Evolutionary conservation across 1,140 invertebrate species (phyloP).

Genomic region (Eriocheir sinensis): DNA sequence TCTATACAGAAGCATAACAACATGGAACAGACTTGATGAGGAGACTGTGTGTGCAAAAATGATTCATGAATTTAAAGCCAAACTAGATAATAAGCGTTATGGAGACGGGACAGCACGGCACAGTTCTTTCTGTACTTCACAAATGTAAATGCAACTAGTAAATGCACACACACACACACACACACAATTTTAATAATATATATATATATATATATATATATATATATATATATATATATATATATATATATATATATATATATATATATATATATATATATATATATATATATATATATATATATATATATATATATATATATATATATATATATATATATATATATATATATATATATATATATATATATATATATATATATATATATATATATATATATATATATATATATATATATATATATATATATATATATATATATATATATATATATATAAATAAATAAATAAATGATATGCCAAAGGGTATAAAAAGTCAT

Average conservation of each 20-base stretch:
- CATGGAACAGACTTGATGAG: no score
- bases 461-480: no score
- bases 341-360: conserved; percentile 55
- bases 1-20: no score
- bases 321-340: conserved; percentile 50
- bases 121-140: no score
- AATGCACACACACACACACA: no score
- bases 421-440: conserved; percentile 57
- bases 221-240: conserved; percentile 36
- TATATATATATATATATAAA: background rate
- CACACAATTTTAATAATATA: no score
- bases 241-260: conserved; percentile 55
- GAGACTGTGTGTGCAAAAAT: no score
- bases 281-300: conserved; percentile 55
- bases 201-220: conserved; percentile 12
- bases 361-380: conserved; percentile 53
- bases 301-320: conserved; percentile 57
- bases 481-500: no score
- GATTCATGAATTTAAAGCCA: no score
- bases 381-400: conserved; percentile 57
- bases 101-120: no score
- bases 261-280: conserved; percentile 54
- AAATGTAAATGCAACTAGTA: no score
- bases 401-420: conserved; percentile 53
- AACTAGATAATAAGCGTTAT: no score